A percentile compares a stretch with the other conserved stretches of the same genome.
These are phyloP conservation scores for Lepidocolaptes lacrymiger DNA, from an alignment of 2,797 vertebrate genomes.

Conservation along the genomic window DNA sequence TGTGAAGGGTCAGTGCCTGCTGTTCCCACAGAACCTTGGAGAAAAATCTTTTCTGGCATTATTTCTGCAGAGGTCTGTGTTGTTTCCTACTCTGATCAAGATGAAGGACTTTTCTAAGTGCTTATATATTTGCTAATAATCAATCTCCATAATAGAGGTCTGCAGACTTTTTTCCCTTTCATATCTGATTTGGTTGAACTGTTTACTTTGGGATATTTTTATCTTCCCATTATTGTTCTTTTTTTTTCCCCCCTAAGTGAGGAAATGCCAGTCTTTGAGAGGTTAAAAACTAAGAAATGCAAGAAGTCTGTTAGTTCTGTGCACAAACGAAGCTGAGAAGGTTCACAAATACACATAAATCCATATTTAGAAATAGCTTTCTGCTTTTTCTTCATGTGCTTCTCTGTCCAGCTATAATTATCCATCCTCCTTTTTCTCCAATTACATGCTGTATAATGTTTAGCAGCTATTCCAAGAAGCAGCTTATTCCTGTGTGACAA, in stretches of 20 bases:
- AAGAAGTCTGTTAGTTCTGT: not conserved
- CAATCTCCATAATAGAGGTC: not conserved
- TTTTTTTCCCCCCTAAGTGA: not conserved
- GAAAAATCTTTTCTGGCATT: not conserved
- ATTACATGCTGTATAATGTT: slow-evolving; percentile 56
- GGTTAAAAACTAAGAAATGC: not conserved
- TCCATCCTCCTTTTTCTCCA: slow-evolving; percentile 40
- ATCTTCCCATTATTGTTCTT: not conserved
- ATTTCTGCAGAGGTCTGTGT: not conserved
- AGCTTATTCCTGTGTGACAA: slow-evolving; percentile 78
- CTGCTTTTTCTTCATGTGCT: slow-evolving; percentile 12
- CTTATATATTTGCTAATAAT: not conserved
- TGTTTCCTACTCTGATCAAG: not conserved
- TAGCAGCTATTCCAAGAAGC: slow-evolving; percentile 61
- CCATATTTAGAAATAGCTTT: slow-evolving; percentile 7
- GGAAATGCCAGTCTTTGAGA: not conserved
- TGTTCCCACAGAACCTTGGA: not conserved
- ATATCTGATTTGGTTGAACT: not conserved
- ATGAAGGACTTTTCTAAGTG: not conserved
- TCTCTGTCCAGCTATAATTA: slow-evolving; percentile 36
- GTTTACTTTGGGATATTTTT: not conserved
- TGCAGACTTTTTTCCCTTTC: not conserved
- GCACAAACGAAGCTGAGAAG: not conserved
- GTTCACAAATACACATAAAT: not conserved
- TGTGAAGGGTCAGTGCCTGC: not conserved